Evolutionary conservation across 2,888 invertebrate species (phyloP), one percentile per base, ranked within the genome.

Genomic region (Nomada flava): DNA sequence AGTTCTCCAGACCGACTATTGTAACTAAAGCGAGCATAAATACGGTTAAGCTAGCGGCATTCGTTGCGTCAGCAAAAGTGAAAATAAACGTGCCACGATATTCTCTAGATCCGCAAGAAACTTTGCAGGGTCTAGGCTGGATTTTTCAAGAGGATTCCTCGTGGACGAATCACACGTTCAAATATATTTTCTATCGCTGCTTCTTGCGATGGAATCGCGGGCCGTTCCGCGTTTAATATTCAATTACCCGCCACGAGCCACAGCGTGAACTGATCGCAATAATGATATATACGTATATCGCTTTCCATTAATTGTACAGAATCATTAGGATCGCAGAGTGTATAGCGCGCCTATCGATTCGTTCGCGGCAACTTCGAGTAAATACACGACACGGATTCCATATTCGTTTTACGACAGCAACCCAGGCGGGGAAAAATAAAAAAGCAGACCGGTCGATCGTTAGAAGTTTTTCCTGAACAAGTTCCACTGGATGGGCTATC

Each of bases 11-110:
- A 10, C 47, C 52, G 36, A 11, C 1, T 36, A 13, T 63, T 63
- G 52, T 52, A 52, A 36, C 44, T 44, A 29, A 73, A 55, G 15
- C 29, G 13, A 23, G 47, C 29, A 67, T 47, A 47, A 47, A 60
- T 57, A 67, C 47, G 57, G 57, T 67, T 29, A 74, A 68, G 23
- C 57, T 36, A 57, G 50, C 50, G 36, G 50, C 36, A 47, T 7
- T 71, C 50, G 60, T 71, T 60, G 60, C 68, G 68, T 57, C 59
- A 59, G 68, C 74, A 59, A 74, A 74, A 74, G 68, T 74, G 68
- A 74, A 68, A 68, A 68, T 47, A 59, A 50, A 74, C 68, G 47
- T 29, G 44, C 18, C 36, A 7, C 23, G 59, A 59, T 74, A 13
- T 23, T 50, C 42, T 23, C 42, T 2, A 18, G 29, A 68, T 59